Evolutionary conservation across 1,140 invertebrate species (phyloP).

Genomic region (Drosophila eugracilis): DNA sequence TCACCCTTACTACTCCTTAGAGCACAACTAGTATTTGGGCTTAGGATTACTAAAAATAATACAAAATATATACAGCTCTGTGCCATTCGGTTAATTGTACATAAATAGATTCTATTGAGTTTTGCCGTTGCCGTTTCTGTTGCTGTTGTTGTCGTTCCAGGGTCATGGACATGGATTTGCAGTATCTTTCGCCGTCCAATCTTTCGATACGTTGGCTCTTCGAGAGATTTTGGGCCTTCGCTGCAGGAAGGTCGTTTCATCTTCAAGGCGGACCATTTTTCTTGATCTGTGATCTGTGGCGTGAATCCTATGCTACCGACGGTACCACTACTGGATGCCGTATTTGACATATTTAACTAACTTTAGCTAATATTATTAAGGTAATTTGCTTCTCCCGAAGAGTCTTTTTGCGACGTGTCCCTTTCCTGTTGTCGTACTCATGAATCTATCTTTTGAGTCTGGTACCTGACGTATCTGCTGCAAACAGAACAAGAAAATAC

Average conservation of each 20-base stretch:
- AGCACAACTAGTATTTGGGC: conserved; percentile 66
- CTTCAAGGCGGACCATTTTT: conserved; percentile 10
- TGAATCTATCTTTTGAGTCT: conserved; percentile 40
- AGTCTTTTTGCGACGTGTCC: conserved; percentile 33
- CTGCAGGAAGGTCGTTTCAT: conserved; percentile 1
- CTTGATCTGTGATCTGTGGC: conserved; percentile 10
- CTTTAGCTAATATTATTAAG: conserved; percentile 40
- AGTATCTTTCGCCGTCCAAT: conserved; percentile 18
- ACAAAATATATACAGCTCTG: conserved; percentile 79
- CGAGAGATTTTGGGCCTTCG: neutral
- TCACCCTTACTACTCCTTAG: conserved; percentile 38
- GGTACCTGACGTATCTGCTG: conserved; percentile 28
- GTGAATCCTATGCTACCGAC: conserved; percentile 31
- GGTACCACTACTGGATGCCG: conserved; percentile 9
- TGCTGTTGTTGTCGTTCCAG: conserved; percentile 3
- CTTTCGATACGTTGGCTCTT: conserved; percentile 28
- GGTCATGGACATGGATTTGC: conserved; percentile 8
- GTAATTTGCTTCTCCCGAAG: conserved; percentile 39
- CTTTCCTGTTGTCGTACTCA: conserved; percentile 44
- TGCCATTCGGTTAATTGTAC: conserved; percentile 74
- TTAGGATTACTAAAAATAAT: conserved; percentile 77
- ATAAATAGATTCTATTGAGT: conserved; percentile 74
- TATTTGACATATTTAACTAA: conserved; percentile 55
- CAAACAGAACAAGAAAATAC: conserved; percentile 2
- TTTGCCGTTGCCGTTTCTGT: conserved; percentile 30